phyloP scores from a whole-genome alignment of 2,113 vertebrate genomes.

The Cygnus atratus region DNA sequence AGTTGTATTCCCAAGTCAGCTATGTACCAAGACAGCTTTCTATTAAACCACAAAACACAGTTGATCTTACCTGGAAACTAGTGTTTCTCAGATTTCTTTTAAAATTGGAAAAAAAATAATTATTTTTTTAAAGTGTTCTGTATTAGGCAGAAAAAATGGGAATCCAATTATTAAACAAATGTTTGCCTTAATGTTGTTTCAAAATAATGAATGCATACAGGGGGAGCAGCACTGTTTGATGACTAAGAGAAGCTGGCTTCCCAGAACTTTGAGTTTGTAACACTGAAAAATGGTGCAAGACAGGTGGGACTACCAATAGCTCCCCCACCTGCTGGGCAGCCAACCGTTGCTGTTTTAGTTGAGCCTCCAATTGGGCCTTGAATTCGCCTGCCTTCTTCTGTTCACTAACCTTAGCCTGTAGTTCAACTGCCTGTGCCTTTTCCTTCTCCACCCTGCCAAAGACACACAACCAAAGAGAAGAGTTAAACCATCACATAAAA shows the following conservation, averaged over 20 bases:
- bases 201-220: not conserved
- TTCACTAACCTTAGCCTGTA: slow-evolving; percentile 88
- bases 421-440: slow-evolving; percentile 91
- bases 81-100: not conserved
- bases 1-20: not conserved
- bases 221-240: not conserved
- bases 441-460: slow-evolving; percentile 92
- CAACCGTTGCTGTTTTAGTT: slow-evolving; percentile 88
- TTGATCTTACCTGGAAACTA: not conserved
- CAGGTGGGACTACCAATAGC: slow-evolving; percentile 57
- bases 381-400: slow-evolving; percentile 86
- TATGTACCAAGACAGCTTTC: not conserved
- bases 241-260: not conserved
- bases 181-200: not conserved
- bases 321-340: slow-evolving; percentile 87
- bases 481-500: not conserved
- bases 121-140: not conserved
- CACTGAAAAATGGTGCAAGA: not conserved
- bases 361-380: slow-evolving; percentile 87
- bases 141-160: rapidly evolving
- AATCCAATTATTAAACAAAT: not conserved
- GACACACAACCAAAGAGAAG: slow-evolving; percentile 35
- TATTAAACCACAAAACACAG: not conserved
- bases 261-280: not conserved
- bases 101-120: not conserved